Percentiles rank a stretch among this genome's conserved stretches.
phyloP scores from a whole-genome alignment of 2,113 vertebrate genomes.

The Lota lota region DNA sequence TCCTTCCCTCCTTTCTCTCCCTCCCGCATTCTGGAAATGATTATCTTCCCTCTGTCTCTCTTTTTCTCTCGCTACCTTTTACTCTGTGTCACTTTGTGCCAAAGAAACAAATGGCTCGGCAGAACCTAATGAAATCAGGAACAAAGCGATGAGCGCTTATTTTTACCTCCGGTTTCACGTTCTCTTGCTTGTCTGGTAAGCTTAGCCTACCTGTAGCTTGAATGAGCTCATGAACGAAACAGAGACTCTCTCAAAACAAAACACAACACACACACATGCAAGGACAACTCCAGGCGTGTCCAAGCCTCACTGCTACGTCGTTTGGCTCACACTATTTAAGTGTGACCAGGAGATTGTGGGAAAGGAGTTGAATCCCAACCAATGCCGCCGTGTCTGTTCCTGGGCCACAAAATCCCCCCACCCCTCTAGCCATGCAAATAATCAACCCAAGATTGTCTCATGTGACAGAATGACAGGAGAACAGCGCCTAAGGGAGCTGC shows the following conservation, averaged over 20 bases:
- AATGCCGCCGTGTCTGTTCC: constrained; percentile 85
- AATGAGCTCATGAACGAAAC: too few species aligned
- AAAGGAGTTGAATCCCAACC: constrained; percentile 73
- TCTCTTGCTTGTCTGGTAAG: neutral
- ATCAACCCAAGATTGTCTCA: constrained; percentile 19
- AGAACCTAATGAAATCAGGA: neutral
- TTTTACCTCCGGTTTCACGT: neutral
- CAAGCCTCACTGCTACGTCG: too few species aligned
- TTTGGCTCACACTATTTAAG: neutral
- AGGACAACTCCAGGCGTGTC: too few species aligned
- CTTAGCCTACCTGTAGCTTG: too few species aligned
- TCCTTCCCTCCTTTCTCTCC: neutral
- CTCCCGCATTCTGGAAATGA: neutral
- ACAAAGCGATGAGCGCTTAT: too few species aligned
- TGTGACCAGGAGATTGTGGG: constrained; percentile 44
- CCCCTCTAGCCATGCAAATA: constrained; percentile 54
- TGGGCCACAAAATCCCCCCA: constrained; percentile 77
- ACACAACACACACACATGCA: too few species aligned
- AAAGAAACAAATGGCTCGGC: neutral
- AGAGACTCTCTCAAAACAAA: too few species aligned
- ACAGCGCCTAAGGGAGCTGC: constrained; percentile 73
- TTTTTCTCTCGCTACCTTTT: neutral
- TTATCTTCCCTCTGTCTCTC: constrained; percentile 1
- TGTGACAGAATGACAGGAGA: constrained; percentile 63
- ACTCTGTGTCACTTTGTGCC: neutral